Percentiles rank a stretch among this genome's conserved stretches.
Conservation (phyloP, 2,113 vertebrate genomes). For the Epinephelus cyanopodus region DNA sequence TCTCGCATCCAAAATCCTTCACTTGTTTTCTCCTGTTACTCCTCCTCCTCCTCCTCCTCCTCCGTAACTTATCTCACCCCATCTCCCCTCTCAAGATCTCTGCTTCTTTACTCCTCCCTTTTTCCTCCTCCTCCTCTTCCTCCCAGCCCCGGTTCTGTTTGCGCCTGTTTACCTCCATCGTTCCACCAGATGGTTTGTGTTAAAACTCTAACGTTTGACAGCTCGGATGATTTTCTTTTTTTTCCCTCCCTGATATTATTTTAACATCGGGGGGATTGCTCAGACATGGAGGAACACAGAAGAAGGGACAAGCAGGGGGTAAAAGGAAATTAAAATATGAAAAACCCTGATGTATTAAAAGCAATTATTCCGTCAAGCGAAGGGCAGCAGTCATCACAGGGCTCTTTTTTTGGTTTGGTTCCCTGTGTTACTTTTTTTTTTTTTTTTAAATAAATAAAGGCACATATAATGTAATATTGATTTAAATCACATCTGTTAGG, state of each 20-base stretch:
- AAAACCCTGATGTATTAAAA: conserved; percentile 79
- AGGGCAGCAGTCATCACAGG: conserved; percentile 76
- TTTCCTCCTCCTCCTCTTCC: conserved; percentile 41
- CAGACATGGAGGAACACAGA: conserved; percentile 65
- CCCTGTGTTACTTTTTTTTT: conserved; percentile 56
- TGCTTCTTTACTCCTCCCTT: conserved; percentile 58
- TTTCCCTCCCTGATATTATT: conserved; percentile 76
- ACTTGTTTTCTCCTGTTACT: conserved; percentile 20
- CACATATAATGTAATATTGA: conserved; percentile 85
- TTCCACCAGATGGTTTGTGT: conserved; percentile 86
- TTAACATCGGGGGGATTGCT: conserved; percentile 74
- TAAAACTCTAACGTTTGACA: conserved; percentile 81
- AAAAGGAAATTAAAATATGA: conserved; percentile 82
- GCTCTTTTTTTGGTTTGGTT: conserved; percentile 64
- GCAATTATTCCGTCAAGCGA: conserved; percentile 82
- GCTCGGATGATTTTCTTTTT: conserved; percentile 60
- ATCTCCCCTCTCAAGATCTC: conserved; percentile 60
- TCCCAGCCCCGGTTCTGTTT: conserved; percentile 63
- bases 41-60: conserved; percentile 62
- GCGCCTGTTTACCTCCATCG: conserved; percentile 78
- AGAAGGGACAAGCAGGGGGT: conserved; percentile 70
- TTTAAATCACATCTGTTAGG: conserved; percentile 87
- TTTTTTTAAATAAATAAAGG: conserved; percentile 75
- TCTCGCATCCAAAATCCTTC: conserved; percentile 32
- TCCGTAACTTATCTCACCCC: conserved; percentile 58